phyloP scores from a whole-genome alignment of 2,888 invertebrate species.

The Ormyrus labotus region DNA sequence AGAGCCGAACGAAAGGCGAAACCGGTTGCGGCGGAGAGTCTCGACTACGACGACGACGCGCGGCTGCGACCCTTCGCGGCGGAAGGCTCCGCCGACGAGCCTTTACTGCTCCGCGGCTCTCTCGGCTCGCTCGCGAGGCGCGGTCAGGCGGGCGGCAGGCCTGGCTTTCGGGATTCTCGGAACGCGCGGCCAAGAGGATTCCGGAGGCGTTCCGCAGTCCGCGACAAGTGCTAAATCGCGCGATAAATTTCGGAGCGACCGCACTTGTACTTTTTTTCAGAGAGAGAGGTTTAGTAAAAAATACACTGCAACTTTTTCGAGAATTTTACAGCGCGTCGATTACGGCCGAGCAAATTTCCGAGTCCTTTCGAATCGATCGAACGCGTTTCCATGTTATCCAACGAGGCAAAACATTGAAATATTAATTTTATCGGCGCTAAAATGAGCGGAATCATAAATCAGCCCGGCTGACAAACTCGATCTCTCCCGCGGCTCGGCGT shows the following conservation, averaged over 20 bases:
- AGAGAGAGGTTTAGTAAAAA: no score
- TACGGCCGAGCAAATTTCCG: no score
- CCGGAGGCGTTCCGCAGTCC: neutral
- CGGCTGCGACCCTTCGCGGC: conserved; percentile 10
- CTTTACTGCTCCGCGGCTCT: neutral
- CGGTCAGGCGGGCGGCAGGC: neutral
- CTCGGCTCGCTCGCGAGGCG: neutral
- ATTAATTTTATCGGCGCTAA: neutral
- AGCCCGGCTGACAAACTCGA: neutral
- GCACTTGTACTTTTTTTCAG: neutral
- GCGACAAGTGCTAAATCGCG: conserved; percentile 31
- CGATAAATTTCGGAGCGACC: neutral
- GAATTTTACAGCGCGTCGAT: no score
- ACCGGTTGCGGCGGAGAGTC: conserved; percentile 26
- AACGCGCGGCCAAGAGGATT: conserved; percentile 26
- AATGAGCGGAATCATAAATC: neutral
- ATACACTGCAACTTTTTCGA: neutral
- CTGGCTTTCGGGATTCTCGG: conserved; percentile 32
- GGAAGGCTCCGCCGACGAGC: neutral
- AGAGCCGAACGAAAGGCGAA: conserved; percentile 30
- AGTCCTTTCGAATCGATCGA: no score
- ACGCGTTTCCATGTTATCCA: neutral
- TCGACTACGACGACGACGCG: neutral
- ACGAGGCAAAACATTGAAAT: neutral
- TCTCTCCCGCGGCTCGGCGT: neutral